A percentile compares a stretch with the other conserved stretches of the same genome.
phyloP scores from a whole-genome alignment of 2,888 invertebrate genomes.

The Harmothoe impar region DNA sequence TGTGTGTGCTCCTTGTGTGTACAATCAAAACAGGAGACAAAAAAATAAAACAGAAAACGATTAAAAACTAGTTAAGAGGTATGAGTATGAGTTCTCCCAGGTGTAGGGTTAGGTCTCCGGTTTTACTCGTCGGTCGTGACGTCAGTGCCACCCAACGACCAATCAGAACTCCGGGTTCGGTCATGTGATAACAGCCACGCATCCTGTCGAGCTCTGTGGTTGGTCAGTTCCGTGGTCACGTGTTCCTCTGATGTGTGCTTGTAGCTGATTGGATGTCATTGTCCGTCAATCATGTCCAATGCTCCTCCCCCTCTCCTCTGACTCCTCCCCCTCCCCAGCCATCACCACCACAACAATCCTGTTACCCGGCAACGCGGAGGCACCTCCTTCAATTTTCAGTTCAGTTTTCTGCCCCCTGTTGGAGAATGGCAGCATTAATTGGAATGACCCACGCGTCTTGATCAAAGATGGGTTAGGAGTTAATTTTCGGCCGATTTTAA shows the following conservation, averaged over 20 bases:
- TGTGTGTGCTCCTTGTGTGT: constrained; percentile 21
- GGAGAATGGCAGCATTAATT: constrained; percentile 18
- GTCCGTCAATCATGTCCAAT: constrained; percentile 32
- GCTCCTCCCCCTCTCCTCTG: neutral
- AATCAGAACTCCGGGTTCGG: constrained; percentile 41
- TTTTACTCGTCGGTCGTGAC: neutral
- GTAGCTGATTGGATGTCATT: constrained; percentile 57
- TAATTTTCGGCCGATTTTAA: too few species aligned
- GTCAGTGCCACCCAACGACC: neutral
- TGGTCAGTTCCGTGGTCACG: constrained; percentile 43
- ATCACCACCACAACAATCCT: neutral
- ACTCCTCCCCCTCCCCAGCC: neutral
- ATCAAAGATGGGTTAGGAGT: constrained; percentile 5
- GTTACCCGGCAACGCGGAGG: constrained; percentile 10
- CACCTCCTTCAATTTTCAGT: constrained; percentile 63
- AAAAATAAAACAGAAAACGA: neutral
- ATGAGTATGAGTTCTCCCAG: neutral
- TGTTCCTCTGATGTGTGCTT: constrained; percentile 48
- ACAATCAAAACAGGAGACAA: constrained; percentile 6
- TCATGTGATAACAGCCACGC: constrained; percentile 13
- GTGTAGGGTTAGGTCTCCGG: neutral
- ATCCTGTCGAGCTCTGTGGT: constrained; percentile 51
- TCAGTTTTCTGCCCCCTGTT: constrained; percentile 4
- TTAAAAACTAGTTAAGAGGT: neutral
- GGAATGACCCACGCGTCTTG: neutral